Percentiles rank a stretch among this genome's conserved stretches.
These are phyloP conservation scores for Drosophila niveifrons DNA, from an alignment of 2,888 invertebrate genomes.

Conservation along the genomic window DNA sequence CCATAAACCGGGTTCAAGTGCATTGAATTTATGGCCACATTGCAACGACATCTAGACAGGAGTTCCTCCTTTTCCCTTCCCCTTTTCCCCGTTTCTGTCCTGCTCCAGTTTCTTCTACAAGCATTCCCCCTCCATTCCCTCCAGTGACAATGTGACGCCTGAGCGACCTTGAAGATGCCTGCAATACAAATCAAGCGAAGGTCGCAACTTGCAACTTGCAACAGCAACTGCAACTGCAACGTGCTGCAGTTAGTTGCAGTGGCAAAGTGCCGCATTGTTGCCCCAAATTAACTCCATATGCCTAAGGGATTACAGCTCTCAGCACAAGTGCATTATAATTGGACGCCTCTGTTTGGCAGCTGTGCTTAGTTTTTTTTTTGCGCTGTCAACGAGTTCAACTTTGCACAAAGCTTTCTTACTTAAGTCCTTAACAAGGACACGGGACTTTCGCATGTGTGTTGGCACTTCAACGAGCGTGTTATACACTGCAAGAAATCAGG, in stretches of 20 bases:
- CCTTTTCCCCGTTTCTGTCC: neutral
- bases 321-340: constrained; percentile 11
- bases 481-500: constrained; percentile 3
- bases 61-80: neutral
- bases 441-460: neutral
- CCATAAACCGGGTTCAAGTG: constrained; percentile 51
- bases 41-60: constrained; percentile 21
- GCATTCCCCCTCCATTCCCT: neutral
- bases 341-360: constrained; percentile 6
- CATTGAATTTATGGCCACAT: constrained; percentile 47
- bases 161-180: constrained; percentile 24
- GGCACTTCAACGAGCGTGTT: neutral
- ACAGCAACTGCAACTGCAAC: neutral
- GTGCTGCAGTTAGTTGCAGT: constrained; percentile 6
- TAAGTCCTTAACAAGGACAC: constrained; percentile 16
- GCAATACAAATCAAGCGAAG: constrained; percentile 42
- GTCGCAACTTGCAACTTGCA: no score
- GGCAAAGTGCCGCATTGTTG: constrained; percentile 3
- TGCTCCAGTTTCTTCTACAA: neutral
- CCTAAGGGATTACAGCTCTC: constrained; percentile 3
- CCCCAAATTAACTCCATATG: constrained; percentile 4
- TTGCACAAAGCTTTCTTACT: neutral
- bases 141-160: constrained; percentile 18
- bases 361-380: neutral
- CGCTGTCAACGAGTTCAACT: constrained; percentile 5